Conservation (phyloP, 2,888 invertebrate species). For the Dusona sp. region DNA sequence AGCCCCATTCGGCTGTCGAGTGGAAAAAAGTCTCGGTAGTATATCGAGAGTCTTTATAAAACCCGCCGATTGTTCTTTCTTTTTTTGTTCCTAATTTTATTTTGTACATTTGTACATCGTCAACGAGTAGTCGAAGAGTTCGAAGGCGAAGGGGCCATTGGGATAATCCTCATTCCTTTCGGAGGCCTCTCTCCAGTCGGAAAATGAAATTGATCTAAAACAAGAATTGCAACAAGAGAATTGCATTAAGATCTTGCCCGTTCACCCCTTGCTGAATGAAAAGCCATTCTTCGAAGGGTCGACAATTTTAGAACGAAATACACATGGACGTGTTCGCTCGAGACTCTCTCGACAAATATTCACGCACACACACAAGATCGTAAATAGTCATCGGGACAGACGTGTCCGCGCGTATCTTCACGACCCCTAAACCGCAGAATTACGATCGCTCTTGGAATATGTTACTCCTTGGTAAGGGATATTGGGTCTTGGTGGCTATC, state of each 20-base stretch:
- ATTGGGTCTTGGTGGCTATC: constrained; percentile 20
- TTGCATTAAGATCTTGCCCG: constrained; percentile 26
- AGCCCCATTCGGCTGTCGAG: constrained; percentile 7
- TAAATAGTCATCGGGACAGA: constrained; percentile 58
- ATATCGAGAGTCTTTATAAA: constrained; percentile 52
- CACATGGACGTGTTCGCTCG: not conserved
- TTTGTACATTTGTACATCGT: not conserved
- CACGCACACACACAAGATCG: constrained; percentile 45
- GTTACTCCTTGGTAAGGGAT: constrained; percentile 56
- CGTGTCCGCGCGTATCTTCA: constrained; percentile 57
- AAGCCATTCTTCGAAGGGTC: constrained; percentile 49
- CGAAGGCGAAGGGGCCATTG: not conserved
- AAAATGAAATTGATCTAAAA: constrained; percentile 49
- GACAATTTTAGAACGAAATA: constrained; percentile 40
- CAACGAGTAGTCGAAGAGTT: not conserved
- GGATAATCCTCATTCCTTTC: constrained; percentile 16
- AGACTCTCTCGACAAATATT: constrained; percentile 45
- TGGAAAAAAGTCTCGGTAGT: constrained; percentile 27
- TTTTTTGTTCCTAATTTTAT: constrained; percentile 20
- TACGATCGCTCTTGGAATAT: constrained; percentile 68
- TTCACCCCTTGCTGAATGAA: constrained; percentile 7
- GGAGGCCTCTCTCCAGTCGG: not conserved
- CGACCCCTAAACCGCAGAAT: constrained; percentile 56
- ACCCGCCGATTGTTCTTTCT: constrained; percentile 34
- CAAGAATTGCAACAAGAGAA: constrained; percentile 33